Base-by-base conservation (phyloP, 2,113 vertebrate species). In the Pardalotus punctatus region DNA sequence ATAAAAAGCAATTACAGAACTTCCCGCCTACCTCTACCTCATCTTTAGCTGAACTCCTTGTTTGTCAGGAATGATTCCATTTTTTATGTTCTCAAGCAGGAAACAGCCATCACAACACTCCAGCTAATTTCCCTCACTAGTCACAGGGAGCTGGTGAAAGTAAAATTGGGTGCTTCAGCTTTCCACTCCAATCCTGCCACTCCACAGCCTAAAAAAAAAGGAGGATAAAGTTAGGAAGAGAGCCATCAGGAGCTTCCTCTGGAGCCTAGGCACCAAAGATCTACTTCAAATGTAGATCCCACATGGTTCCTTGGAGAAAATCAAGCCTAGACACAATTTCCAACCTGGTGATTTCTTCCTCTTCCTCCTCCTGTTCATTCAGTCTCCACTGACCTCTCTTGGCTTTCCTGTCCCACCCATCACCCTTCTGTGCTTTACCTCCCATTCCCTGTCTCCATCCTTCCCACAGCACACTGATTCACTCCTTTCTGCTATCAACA, bases 1-100 rank as follows among this genome's bases (percentile, higher is more conserved):
- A 92, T 94, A 92, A 96, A 93, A 93, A 61, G 80, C 94, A 94
- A 86, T 97, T 93, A 88, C 80, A 96, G 96, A 95, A 79, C 90
- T 96, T 97, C 88, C 72, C 90, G 33, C 96, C 94, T 64, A 96
- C 96, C 80, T 96, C 65, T 61, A 90, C 69, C 86, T 95, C 80
- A 53, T 94, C 92, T 96, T 95, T 71, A 95, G 82, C 90, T 86
- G 86, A 94, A 66, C 53, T 88, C 57, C 81, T 92, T 83, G 64
- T 88, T 96, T 93, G 92, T 94, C 96, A 97, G 86, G 61, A 84
- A 96, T 27, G n/a, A 72, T 92, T 96, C 83, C n/a, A 76, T 64
- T 90, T 92, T 69, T 86, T 54, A 24, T 86, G 76, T 84, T 88
- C 96, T 78, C 60, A 42, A 61, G 86, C 86, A 94, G 96, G 94